These are phyloP conservation scores for Drosophila sproati DNA, from an alignment of 1,140 invertebrate species.

Conservation along the genomic window DNA sequence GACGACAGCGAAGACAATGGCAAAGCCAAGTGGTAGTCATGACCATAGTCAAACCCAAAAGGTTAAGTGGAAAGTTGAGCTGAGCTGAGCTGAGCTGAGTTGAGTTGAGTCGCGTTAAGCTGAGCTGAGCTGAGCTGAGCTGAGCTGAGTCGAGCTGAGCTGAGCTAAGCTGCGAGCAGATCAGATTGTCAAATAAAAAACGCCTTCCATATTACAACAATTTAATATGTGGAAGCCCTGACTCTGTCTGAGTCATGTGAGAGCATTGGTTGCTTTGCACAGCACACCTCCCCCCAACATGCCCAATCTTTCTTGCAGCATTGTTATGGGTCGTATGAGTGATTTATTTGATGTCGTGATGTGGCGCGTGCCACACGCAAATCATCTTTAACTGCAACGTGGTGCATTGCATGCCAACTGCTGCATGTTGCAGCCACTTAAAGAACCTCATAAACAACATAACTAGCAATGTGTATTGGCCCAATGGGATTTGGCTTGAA, in stretches of 20 bases:
- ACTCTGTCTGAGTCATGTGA: conserved; percentile 2
- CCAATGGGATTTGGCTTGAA: neutral
- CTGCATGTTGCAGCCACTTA: neutral
- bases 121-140: conserved; percentile 56
- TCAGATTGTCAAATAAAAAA: conserved; percentile 52
- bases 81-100: conserved; percentile 51
- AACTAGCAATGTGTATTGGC: conserved; percentile 27
- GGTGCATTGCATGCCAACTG: conserved; percentile 16
- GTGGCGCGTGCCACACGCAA: conserved; percentile 42
- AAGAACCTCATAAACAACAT: conserved; percentile 20
- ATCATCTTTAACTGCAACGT: conserved; percentile 29
- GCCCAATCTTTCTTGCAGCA: conserved; percentile 11
- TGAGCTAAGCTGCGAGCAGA: neutral
- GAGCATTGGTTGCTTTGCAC: neutral
- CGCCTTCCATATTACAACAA: conserved; percentile 73
- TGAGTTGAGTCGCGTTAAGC: too few relatives aligned
- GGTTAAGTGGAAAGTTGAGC: conserved; percentile 77
- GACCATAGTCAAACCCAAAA: conserved; percentile 68
- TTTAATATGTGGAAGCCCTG: conserved; percentile 62
- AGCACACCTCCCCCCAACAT: neutral
- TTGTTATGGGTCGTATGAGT: conserved; percentile 55
- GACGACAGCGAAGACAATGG: conserved; percentile 48
- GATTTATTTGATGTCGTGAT: conserved; percentile 57
- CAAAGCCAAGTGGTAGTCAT: conserved; percentile 67
- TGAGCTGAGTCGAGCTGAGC: conserved; percentile 20